Conservation (phyloP, 2,888 invertebrate genomes). For the Cataglyphis cursor region DNA sequence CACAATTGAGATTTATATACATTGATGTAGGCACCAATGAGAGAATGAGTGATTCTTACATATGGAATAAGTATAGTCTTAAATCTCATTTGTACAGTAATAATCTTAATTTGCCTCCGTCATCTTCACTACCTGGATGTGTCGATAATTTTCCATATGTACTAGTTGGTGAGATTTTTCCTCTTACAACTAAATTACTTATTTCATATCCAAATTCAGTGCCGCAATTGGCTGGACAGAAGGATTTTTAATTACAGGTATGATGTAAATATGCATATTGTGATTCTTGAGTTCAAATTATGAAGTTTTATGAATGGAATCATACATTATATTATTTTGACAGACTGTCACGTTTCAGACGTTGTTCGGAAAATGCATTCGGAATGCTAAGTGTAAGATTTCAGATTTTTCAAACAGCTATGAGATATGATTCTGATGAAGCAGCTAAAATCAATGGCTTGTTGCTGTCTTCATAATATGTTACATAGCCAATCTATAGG, state of each 20-base stretch:
- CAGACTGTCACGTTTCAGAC: background rate
- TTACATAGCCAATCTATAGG: background rate
- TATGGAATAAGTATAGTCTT: background rate
- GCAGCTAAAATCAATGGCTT: background rate
- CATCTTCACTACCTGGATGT: background rate
- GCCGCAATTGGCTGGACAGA: background rate
- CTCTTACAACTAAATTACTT: background rate
- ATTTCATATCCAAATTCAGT: background rate
- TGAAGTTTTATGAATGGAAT: background rate
- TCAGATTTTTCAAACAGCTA: slow-evolving; percentile 10
- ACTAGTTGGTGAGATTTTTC: slow-evolving; percentile 2
- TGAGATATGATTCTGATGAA: background rate
- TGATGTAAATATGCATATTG: background rate
- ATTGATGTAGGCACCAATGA: background rate
- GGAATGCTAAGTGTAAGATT: background rate
- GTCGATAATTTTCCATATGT: background rate
- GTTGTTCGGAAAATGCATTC: slow-evolving; percentile 5
- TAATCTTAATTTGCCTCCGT: background rate
- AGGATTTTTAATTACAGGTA: background rate
- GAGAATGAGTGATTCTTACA: background rate
- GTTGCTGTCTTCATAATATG: background rate
- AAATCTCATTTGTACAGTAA: background rate
- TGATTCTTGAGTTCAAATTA: background rate
- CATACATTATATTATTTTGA: background rate
- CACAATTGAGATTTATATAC: background rate